phyloP scores from a whole-genome alignment of 2,888 invertebrate species.

The Adelognathus sp. region DNA sequence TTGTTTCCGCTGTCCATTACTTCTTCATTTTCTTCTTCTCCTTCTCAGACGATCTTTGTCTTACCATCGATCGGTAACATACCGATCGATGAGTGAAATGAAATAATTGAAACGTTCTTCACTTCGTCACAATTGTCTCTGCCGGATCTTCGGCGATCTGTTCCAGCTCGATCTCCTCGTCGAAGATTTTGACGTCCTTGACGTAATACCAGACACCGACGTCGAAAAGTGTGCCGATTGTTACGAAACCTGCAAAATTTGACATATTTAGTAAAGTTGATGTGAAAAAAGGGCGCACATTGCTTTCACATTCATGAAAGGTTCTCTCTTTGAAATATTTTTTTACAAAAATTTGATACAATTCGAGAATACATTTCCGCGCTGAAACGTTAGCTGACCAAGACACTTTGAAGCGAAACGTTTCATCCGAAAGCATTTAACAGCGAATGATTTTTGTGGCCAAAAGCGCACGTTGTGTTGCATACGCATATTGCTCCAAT shows the following conservation, averaged over 20 bases:
- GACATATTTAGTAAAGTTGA: not conserved
- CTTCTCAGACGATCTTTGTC: conserved; percentile 2
- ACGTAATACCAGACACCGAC: conserved; percentile 87
- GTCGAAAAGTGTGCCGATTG: conserved; percentile 86
- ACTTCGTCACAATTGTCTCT: conserved; percentile 66
- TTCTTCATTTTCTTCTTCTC: conserved; percentile 21
- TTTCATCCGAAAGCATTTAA: too few species aligned
- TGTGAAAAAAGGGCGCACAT: conserved; percentile 18
- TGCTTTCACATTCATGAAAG: too few species aligned
- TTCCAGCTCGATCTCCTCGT: conserved; percentile 84
- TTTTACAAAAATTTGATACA: too few species aligned
- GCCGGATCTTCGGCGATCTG: conserved; percentile 77
- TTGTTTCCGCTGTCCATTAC: conserved; percentile 19
- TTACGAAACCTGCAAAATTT: conserved; percentile 82
- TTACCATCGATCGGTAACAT: conserved; percentile 20
- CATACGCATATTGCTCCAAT: too few species aligned
- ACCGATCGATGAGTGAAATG: not conserved
- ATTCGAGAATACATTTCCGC: too few species aligned
- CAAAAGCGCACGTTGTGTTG: too few species aligned
- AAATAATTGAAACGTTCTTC: not conserved
- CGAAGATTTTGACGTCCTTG: conserved; percentile 87
- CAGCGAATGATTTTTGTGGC: too few species aligned
- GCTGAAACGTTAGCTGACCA: too few species aligned
- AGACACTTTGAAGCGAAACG: too few species aligned
- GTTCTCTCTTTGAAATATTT: too few species aligned